phyloP scores from a whole-genome alignment of 2,797 vertebrate genomes.

The Vultur gryphus region DNA sequence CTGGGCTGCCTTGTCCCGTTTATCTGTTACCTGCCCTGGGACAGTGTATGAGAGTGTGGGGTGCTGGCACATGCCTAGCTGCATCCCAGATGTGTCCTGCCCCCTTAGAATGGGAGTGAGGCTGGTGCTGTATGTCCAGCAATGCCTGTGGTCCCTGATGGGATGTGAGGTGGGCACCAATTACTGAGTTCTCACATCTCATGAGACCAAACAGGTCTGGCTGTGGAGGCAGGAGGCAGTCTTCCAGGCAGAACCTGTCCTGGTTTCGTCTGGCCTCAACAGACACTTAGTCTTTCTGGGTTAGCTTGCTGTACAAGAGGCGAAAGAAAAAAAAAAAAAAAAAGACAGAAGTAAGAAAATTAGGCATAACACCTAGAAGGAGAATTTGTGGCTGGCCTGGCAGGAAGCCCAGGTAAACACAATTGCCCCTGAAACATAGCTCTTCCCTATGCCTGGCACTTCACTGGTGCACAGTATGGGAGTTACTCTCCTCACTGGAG shows the following conservation, averaged over 20 bases:
- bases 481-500: background rate
- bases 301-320: background rate
- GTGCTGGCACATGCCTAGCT: background rate
- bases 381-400: background rate
- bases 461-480: background rate
- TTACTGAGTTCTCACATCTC: background rate
- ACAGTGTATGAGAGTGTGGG: background rate
- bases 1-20: background rate
- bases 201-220: background rate
- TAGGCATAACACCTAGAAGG: background rate
- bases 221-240: background rate
- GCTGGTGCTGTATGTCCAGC: fast-evolving
- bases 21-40: background rate
- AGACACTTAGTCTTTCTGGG: background rate
- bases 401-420: background rate
- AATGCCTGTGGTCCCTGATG: background rate
- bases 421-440: background rate
- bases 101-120: background rate
- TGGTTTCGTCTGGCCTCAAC: background rate
- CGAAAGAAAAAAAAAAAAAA: background rate
- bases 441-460: background rate
- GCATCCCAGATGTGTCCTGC: background rate
- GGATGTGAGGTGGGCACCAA: background rate
- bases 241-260: background rate
- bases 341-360: background rate